These are phyloP conservation scores for Meiosimyza platycephala DNA, from an alignment of 2,888 invertebrate genomes.

Conservation along the genomic window DNA sequence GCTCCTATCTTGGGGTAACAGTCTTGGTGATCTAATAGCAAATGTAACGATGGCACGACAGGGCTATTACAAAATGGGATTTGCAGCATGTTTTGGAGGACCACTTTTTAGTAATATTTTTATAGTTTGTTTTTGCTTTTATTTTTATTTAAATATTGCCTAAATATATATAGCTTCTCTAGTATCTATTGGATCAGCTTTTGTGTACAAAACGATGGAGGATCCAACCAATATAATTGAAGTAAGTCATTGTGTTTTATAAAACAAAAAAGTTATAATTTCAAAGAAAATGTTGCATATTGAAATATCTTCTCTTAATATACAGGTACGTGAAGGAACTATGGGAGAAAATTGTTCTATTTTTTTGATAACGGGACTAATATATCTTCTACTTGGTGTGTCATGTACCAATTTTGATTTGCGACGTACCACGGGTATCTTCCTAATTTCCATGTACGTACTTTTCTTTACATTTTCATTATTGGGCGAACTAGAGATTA, in stretches of 20 bases:
- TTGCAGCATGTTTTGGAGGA: slow-evolving; percentile 76
- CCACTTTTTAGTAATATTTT: slow-evolving; percentile 72
- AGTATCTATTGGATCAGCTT: slow-evolving; percentile 27
- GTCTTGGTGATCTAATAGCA: slow-evolving; percentile 69
- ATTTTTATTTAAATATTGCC: background rate
- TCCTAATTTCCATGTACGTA: slow-evolving; percentile 39
- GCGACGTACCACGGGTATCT: slow-evolving; percentile 42
- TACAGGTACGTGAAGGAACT: slow-evolving; percentile 44
- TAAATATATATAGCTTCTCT: slow-evolving; percentile 24
- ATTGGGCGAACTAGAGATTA: slow-evolving; percentile 42
- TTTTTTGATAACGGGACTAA: slow-evolving; percentile 46
- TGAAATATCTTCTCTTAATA: background rate
- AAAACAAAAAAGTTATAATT: no score
- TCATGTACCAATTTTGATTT: slow-evolving; percentile 48
- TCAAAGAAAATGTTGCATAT: background rate
- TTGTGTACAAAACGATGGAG: slow-evolving; percentile 25
- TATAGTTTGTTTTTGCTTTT: background rate
- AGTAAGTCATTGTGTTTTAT: background rate
- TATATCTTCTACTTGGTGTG: slow-evolving; percentile 41
- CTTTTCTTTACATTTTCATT: slow-evolving; percentile 36
- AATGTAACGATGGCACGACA: slow-evolving; percentile 72
- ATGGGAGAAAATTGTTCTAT: slow-evolving; percentile 50
- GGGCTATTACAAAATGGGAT: slow-evolving; percentile 75
- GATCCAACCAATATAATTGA: background rate
- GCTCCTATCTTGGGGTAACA: slow-evolving; percentile 76